phyloP scores from a whole-genome alignment of 2,113 vertebrate genomes.

The Syngnathus typhle region DNA sequence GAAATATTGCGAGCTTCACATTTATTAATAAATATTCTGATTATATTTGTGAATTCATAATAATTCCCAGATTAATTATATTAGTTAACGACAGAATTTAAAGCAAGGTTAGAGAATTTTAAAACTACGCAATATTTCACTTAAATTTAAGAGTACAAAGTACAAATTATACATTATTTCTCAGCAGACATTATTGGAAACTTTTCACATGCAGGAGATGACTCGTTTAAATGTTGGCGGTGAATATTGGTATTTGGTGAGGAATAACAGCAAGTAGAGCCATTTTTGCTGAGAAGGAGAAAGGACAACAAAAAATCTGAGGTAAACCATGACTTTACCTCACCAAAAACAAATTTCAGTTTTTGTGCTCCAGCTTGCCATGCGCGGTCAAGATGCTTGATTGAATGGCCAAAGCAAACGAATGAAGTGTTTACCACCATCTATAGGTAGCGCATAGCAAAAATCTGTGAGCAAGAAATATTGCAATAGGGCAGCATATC shows the following conservation, averaged over 20 bases:
- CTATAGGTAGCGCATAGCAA: neutral
- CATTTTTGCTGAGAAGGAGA: constrained; percentile 27
- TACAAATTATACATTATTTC: constrained; percentile 36
- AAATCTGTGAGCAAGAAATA: neutral
- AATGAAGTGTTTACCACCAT: neutral
- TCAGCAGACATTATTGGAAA: constrained; percentile 24
- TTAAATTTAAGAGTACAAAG: constrained; percentile 45
- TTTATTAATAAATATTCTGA: neutral
- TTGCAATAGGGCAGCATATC: neutral
- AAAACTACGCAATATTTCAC: constrained; percentile 37
- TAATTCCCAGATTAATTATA: neutral
- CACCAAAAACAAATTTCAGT: neutral
- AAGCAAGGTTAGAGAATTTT: no score
- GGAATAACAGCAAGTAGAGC: constrained; percentile 48
- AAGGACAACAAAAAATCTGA: neutral
- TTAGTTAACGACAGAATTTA: no score
- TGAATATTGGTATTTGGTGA: constrained; percentile 31
- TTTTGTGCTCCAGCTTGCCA: constrained; percentile 7
- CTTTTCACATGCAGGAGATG: constrained; percentile 29
- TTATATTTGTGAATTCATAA: neutral
- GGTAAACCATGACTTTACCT: neutral
- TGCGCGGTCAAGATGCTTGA: constrained; percentile 58
- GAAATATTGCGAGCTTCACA: constrained; percentile 17
- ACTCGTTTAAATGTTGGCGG: constrained; percentile 1
- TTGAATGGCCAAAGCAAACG: constrained; percentile 19